Evolutionary conservation across 2,113 vertebrate species (phyloP).

Genomic region (Numenius arquata): DNA sequence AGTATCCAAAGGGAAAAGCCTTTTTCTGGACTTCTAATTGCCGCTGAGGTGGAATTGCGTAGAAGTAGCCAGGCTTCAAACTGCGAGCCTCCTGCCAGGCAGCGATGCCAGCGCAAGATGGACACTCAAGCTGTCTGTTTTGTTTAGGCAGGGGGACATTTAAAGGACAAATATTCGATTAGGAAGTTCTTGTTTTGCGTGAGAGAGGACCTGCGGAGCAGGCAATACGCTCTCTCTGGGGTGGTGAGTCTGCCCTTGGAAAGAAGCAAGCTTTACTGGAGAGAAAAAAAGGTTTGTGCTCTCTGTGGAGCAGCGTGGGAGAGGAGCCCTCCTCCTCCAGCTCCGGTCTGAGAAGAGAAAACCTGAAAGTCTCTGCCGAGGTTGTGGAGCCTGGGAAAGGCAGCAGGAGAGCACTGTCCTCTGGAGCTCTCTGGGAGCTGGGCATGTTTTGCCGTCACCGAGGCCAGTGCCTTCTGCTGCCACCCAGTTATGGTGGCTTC

Average conservation of each 20-base stretch:
- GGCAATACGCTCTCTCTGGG: accelerated
- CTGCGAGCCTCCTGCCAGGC: conserved; percentile 42
- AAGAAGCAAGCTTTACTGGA: background rate
- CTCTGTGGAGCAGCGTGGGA: background rate
- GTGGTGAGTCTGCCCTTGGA: background rate
- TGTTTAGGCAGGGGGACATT: background rate
- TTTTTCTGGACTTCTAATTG: background rate
- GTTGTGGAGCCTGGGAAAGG: background rate
- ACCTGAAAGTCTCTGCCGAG: background rate
- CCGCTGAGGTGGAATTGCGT: background rate
- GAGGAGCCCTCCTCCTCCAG: background rate
- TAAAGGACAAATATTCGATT: conserved; percentile 40
- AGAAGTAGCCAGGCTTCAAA: conserved; percentile 1
- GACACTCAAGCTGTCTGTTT: conserved; percentile 47
- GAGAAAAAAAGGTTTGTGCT: background rate
- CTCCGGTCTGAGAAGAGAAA: background rate
- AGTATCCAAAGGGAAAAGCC: background rate
- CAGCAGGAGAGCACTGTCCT: background rate
- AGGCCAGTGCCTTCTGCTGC: background rate
- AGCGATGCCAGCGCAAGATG: background rate
- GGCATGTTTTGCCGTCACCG: background rate
- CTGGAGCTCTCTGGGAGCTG: background rate
- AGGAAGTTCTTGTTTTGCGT: conserved; percentile 7
- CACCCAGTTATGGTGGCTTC: background rate
- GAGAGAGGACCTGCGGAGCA: background rate